Evolutionary conservation across 2,888 invertebrate genomes (phyloP), one percentile per base, ranked within the genome.

Genomic region (Philhelius pedissequus): DNA sequence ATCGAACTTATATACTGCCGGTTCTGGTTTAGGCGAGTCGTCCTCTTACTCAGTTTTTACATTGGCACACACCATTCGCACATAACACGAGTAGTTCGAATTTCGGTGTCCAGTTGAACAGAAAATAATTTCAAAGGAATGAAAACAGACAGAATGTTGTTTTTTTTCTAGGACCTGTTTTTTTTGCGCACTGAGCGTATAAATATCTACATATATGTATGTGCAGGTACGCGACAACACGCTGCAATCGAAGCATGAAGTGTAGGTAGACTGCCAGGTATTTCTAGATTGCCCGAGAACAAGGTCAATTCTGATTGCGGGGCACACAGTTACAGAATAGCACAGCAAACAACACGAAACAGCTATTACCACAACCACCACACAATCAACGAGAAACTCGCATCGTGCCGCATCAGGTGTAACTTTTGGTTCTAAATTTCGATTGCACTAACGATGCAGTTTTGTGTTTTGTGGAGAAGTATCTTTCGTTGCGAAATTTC

Each of bases 291-390:
- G 79, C 20, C 75, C 80, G 80, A 84, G 84, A 84, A 84, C 84
- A 84, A 84, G 84, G 84, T 84, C 84, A 84, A 71, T 71, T 71
- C 54, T 68, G 84, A 84, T 84, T 84, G 80, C 79, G 80, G 80
- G 56, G 22, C 69, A 78, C 66, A 78, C 69, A 62, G 60, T 52
- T 66, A 64, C 71, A 73, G 38, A 54, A 27, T 9, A 25, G n/a
- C 27, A 54, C n/a, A n/a, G n/a, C n/a, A n/a, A n/a, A n/a, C n/a
- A 40, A 69, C 25, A 56, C 18, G 52, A 48, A 43, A 50, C 1
- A 27, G 27, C 38, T 64, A 48, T 64, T 45, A 30, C 69, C 20
- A 56, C 52, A 18, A 43, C 11, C 43, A 38, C 27, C 8, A 27
- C 38, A 20, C 22, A 32, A 9, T 27, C 6, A 9, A 18, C 4